phyloP scores from a whole-genome alignment of 2,888 invertebrate species.

The Morpho deidamia region DNA sequence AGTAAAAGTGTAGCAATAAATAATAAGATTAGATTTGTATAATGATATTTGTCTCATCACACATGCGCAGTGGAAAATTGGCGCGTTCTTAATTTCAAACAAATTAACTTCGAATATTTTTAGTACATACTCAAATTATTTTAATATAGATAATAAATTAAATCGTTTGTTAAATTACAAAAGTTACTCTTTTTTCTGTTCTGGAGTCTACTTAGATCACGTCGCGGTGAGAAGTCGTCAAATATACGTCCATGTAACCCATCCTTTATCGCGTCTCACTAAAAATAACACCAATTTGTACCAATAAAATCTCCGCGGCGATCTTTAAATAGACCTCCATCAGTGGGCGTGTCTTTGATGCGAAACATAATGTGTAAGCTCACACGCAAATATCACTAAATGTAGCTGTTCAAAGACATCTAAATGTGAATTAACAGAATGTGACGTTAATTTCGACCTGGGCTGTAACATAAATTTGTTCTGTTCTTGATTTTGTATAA shows the following conservation, averaged over 20 bases:
- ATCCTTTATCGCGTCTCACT: constrained; percentile 6
- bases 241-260: constrained; percentile 12
- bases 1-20: too few species aligned
- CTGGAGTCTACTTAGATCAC: too few species aligned
- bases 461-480: not conserved
- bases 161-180: too few species aligned
- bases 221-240: too few species aligned
- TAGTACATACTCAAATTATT: too few species aligned
- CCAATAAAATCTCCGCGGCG: constrained; percentile 18
- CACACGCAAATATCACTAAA: not conserved
- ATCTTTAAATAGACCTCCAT: constrained; percentile 31
- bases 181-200: too few species aligned
- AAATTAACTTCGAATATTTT: too few species aligned
- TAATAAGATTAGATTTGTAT: too few species aligned
- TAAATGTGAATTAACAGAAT: constrained; percentile 3
- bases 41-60: too few species aligned
- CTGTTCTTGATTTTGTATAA: not conserved
- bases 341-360: constrained; percentile 18
- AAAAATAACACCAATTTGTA: constrained; percentile 23
- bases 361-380: constrained; percentile 23
- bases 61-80: too few species aligned
- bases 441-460: not conserved
- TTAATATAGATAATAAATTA: too few species aligned
- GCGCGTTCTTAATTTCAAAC: too few species aligned
- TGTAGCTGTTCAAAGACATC: not conserved